A percentile compares a stretch with the other conserved stretches of the same genome.
These are phyloP conservation scores for Pollimyrus isidori DNA, from an alignment of 2,113 vertebrate species.

Conservation along the genomic window DNA sequence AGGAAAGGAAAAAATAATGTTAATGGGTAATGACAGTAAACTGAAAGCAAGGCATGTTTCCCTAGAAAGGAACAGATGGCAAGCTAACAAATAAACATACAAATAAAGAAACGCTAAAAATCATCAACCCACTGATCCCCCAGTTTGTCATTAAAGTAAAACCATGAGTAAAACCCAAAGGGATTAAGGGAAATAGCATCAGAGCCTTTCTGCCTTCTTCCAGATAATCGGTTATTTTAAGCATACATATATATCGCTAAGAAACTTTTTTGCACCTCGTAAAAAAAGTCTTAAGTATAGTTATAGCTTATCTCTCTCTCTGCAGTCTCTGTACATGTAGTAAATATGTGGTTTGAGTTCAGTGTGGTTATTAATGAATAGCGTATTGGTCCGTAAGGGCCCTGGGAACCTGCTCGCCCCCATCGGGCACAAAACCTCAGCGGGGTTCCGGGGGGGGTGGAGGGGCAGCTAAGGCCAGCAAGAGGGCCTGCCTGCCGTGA, in stretches of 20 bases:
- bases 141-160: background rate
- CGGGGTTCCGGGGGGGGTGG: background rate
- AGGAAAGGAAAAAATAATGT: background rate
- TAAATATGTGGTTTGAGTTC: background rate
- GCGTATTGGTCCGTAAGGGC: background rate
- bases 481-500: background rate
- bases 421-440: slow-evolving; percentile 13
- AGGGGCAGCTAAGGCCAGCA: background rate
- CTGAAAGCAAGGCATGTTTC: background rate
- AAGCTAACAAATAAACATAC: background rate
- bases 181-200: background rate
- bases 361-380: background rate
- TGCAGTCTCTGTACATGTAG: background rate
- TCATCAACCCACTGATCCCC: background rate
- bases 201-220: background rate
- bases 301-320: background rate
- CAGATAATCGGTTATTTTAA: background rate
- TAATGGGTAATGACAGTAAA: background rate
- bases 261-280: background rate
- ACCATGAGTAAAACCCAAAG: background rate
- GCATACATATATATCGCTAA: background rate
- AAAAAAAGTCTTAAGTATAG: background rate
- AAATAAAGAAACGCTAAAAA: background rate
- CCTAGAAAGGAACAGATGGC: background rate
- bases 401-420: slow-evolving; percentile 13